Percentiles rank a stretch among this genome's conserved stretches.
These are phyloP conservation scores for Probaryconus sp. DNA, from an alignment of 1,140 invertebrate species.

Conservation along the genomic window DNA sequence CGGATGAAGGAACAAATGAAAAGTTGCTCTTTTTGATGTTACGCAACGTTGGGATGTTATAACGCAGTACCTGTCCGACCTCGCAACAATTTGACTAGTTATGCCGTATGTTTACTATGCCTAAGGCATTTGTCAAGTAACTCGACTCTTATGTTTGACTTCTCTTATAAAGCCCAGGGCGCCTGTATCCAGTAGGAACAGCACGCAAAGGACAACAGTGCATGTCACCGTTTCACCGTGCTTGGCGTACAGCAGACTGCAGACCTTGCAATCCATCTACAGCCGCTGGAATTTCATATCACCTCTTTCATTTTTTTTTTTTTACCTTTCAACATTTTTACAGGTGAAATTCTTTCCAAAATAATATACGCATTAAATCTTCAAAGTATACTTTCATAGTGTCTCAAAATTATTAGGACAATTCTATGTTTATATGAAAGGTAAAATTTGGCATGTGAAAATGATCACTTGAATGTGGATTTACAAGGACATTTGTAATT, in stretches of 20 bases:
- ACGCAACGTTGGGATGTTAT: neutral
- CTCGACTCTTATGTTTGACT: constrained; percentile 37
- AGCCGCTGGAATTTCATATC: constrained; percentile 25
- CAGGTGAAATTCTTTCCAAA: no score
- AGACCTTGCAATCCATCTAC: constrained; percentile 34
- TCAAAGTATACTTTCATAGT: no score
- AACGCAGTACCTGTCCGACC: constrained; percentile 23
- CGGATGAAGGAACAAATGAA: no score
- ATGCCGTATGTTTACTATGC: constrained; percentile 7
- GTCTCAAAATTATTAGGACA: no score
- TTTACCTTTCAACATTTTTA: no score
- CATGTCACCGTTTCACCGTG: constrained; percentile 25
- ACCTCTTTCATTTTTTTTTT: constrained; percentile 13
- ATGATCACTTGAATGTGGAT: no score
- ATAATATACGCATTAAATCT: no score
- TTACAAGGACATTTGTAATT: no score
- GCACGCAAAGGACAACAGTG: constrained; percentile 27
- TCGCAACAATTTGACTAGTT: constrained; percentile 40
- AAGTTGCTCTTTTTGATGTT: no score
- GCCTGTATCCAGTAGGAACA: constrained; percentile 29
- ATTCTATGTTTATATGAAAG: no score
- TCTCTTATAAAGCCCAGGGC: constrained; percentile 20
- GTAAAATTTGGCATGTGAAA: no score
- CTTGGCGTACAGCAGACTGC: constrained; percentile 21
- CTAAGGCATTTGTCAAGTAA: constrained; percentile 29